A percentile compares a stretch with the other conserved stretches of the same genome.
These are phyloP conservation scores for Abscondita cerata DNA, from an alignment of 2,888 invertebrate genomes.

Conservation along the genomic window DNA sequence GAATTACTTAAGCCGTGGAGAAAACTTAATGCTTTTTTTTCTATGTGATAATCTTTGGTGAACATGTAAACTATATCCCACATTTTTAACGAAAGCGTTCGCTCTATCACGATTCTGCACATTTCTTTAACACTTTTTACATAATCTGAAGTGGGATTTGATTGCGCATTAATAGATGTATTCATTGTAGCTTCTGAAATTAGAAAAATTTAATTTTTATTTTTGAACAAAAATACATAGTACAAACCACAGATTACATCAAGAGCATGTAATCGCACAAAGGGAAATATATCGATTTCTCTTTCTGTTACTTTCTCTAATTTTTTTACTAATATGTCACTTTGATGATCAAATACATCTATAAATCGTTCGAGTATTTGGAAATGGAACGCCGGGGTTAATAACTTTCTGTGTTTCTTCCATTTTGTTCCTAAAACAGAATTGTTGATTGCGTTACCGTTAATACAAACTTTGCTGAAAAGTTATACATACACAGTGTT, in stretches of 20 bases:
- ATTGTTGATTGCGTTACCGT: too few relatives aligned
- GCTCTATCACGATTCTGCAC: constrained; percentile 46
- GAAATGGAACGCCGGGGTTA: too few relatives aligned
- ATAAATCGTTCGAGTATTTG: constrained; percentile 59
- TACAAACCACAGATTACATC: constrained; percentile 68
- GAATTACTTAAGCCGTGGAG: constrained; percentile 64
- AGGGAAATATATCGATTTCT: constrained; percentile 67
- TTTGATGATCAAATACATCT: constrained; percentile 71
- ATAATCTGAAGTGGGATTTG: constrained; percentile 71
- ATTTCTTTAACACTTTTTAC: constrained; percentile 72
- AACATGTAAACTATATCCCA: constrained; percentile 62
- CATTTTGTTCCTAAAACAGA: constrained; percentile 12
- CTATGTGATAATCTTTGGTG: constrained; percentile 65
- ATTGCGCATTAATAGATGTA: constrained; percentile 73
- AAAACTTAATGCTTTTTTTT: constrained; percentile 59
- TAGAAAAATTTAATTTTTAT: background rate
- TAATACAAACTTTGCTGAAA: too few relatives aligned
- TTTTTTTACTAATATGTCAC: constrained; percentile 64
- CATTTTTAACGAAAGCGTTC: constrained; percentile 58
- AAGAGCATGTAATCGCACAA: constrained; percentile 66
- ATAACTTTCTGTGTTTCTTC: too few relatives aligned
- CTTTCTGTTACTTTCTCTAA: constrained; percentile 56
- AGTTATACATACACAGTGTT: too few relatives aligned
- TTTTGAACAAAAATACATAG: background rate
- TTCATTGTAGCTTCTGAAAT: too few relatives aligned